phyloP scores from a whole-genome alignment of 2,797 vertebrate genomes.

The Microctenopoma steveboyesi region DNA sequence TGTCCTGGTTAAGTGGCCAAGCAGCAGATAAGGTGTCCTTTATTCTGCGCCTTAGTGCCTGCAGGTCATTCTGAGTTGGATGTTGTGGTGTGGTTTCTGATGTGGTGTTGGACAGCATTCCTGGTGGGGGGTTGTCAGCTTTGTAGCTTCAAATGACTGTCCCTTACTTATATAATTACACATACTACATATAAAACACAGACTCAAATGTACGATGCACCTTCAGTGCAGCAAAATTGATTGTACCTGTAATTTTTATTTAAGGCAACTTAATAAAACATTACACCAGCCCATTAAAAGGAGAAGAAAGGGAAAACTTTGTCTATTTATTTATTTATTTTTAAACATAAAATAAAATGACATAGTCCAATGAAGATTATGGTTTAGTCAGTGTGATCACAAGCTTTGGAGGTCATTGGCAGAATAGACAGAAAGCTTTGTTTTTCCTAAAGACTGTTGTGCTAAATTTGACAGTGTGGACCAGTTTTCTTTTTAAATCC shows the following conservation, averaged over 20 bases:
- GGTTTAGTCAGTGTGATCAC: conserved; percentile 8
- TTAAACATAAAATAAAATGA: too few relatives aligned
- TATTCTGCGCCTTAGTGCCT: neutral
- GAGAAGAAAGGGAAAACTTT: too few relatives aligned
- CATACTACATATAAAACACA: too few relatives aligned
- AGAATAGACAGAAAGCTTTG: neutral
- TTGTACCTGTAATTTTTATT: too few relatives aligned
- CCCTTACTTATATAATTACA: too few relatives aligned
- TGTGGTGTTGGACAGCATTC: neutral
- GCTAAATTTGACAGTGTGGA: conserved; percentile 25
- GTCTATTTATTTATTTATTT: too few relatives aligned
- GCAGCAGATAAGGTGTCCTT: neutral
- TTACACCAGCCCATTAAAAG: too few relatives aligned
- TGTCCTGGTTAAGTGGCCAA: neutral
- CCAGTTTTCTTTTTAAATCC: conserved; percentile 13
- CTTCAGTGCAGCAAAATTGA: too few relatives aligned
- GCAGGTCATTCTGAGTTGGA: neutral
- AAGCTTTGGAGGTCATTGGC: conserved; percentile 12
- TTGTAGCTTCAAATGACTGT: neutral
- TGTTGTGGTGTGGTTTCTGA: neutral
- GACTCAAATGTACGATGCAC: too few relatives aligned
- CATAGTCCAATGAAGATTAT: neutral
- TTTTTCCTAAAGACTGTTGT: neutral
- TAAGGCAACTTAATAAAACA: too few relatives aligned
- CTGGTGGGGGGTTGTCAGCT: too few relatives aligned